Evolutionary conservation across 2,113 vertebrate species (phyloP).

Genomic region (Bubo bubo): DNA sequence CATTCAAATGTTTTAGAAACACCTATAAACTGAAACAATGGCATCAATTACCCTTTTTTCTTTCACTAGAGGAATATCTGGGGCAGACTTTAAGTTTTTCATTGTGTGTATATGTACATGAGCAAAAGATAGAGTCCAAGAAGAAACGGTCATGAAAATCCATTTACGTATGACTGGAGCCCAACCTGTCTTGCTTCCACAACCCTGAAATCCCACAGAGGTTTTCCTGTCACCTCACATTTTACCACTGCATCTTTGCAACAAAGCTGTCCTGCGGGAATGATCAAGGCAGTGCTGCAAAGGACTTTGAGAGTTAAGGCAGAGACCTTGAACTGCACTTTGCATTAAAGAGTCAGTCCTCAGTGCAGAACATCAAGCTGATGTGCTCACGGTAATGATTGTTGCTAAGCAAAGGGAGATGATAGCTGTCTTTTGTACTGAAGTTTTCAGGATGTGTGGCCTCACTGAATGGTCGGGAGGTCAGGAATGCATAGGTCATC

Average conservation of each 20-base stretch:
- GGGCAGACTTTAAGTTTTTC: background rate
- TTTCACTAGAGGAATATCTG: background rate
- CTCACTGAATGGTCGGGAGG: background rate
- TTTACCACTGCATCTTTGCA: background rate
- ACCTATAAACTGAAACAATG: background rate
- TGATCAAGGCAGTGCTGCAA: background rate
- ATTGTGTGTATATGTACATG: rapidly evolving
- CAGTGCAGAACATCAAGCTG: background rate
- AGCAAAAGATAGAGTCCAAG: background rate
- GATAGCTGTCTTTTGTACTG: constrained; percentile 21
- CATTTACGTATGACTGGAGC: background rate
- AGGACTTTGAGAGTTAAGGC: background rate
- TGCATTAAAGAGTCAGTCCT: background rate
- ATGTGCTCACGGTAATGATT: background rate
- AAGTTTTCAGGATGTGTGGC: constrained; percentile 42
- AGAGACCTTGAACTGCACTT: constrained; percentile 39
- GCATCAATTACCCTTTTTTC: background rate
- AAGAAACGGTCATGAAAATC: background rate
- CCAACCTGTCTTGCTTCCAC: background rate
- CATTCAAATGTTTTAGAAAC: background rate
- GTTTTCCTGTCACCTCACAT: background rate
- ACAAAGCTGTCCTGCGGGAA: background rate
- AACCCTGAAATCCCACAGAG: background rate
- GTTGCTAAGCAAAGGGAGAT: constrained; percentile 14
- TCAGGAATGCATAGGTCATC: constrained; percentile 47